Base-by-base conservation (phyloP, 2,113 vertebrate genomes). In the Ceyx cyanopectus region DNA sequence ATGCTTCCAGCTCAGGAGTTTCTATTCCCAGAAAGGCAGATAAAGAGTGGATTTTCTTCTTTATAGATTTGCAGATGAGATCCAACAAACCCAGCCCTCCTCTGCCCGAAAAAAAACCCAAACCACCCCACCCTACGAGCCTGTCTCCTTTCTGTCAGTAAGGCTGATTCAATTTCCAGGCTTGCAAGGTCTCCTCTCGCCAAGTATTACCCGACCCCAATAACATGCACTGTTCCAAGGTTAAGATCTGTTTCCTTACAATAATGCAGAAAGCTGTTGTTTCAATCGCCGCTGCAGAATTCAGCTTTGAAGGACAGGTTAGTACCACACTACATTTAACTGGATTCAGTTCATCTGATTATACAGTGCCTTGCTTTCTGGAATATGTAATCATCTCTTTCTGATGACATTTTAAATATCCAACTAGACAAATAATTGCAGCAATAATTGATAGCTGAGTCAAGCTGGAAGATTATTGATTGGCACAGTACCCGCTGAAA, bases 401-500 rank as follows among this genome's bases (percentile, higher is more conserved):
- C 97, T 97, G 98, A 98, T 98, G 98, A 98, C 98, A 98, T 99
- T 98, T 98, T 98, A 98, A 98, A 98, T 98, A 98, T 98, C 97
- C 97, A 98, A 94, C 97, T 97, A 98, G 97, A 98, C 98, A 98
- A 98, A 98, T 98, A 98, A 98, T 98, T 98, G 97, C 96, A 90
- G 96, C 94, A 97, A 98, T 98, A 99, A 99, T 98, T 99, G 98
- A 98, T 98, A 98, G 98, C 97, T 97, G 95, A 96, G 96, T 98
- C 96, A 97, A 96, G 93, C 96, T 96, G 96, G 93, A 97, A 97
- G 97, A 97, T 98, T 98, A 97, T 97, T 99, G 98, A 99, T 97
- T 98, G 98, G 97, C 98, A 98, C 97, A 92, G 96, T 95, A 96
- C 96, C 96, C 94, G 48, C 94, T 82, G 97, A 98, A 97, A 97